These are phyloP conservation scores for Aleiodes leptofemur DNA, from an alignment of 2,888 invertebrate genomes.

Conservation along the genomic window DNA sequence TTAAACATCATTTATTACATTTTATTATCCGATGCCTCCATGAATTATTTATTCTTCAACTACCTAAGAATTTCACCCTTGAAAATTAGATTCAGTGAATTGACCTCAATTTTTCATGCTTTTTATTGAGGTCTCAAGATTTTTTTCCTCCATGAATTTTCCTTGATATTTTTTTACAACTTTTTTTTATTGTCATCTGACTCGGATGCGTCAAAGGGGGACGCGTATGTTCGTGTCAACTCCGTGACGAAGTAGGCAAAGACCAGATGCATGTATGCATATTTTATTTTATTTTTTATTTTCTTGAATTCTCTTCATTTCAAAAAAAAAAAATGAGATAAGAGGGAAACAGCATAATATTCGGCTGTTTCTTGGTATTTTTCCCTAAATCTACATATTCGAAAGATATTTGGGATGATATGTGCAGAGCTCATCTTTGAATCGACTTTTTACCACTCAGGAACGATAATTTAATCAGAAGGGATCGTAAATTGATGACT, in stretches of 20 bases:
- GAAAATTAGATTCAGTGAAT: conserved; percentile 32
- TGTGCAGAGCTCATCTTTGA: too few relatives aligned
- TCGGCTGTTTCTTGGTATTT: neutral
- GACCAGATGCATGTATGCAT: conserved; percentile 35
- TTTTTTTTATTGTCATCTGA: conserved; percentile 25
- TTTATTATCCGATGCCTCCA: conserved; percentile 21
- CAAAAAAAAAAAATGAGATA: neutral
- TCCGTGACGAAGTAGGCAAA: conserved; percentile 34
- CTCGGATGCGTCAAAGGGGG: conserved; percentile 28
- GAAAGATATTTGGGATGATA: too few relatives aligned
- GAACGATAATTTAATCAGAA: too few relatives aligned
- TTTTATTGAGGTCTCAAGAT: conserved; percentile 30
- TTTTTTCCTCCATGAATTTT: conserved; percentile 14
- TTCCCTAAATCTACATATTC: neutral
- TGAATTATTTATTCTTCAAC: conserved; percentile 44
- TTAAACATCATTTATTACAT: conserved; percentile 30
- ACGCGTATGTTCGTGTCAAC: conserved; percentile 29
- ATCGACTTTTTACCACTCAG: too few relatives aligned
- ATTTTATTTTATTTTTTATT: conserved; percentile 8
- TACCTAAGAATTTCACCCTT: conserved; percentile 6
- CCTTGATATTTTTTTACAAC: conserved; percentile 9
- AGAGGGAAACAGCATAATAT: neutral
- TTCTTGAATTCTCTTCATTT: neutral
- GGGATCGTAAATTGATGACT: conserved; percentile 6
- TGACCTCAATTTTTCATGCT: conserved; percentile 49